Conservation (phyloP, 2,113 vertebrate genomes). For the Saguinus imperator region DNA sequence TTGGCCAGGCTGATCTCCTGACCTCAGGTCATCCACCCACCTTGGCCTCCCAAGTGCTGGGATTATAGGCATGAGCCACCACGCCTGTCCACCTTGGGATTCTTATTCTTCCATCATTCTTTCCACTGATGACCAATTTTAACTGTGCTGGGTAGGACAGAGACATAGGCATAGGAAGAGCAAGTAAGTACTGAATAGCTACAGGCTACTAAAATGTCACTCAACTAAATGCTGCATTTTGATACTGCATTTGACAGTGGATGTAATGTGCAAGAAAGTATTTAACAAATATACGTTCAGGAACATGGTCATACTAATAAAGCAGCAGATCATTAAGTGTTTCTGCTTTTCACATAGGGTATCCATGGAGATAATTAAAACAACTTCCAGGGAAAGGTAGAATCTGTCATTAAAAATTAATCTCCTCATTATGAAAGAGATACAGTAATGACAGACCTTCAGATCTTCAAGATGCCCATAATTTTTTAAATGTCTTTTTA, state of each 20-base stretch:
- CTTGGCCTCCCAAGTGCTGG: too few relatives aligned
- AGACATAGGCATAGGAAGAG: not conserved
- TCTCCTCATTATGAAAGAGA: conserved; percentile 27
- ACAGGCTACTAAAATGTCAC: not conserved
- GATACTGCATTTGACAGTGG: not conserved
- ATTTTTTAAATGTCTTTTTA: conserved; percentile 40
- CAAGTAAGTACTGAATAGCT: not conserved
- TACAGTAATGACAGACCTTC: not conserved
- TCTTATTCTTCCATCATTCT: not conserved
- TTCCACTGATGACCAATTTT: not conserved
- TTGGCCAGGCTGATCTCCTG: too few relatives aligned
- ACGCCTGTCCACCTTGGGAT: not conserved
- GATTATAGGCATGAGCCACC: too few relatives aligned
- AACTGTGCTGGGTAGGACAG: not conserved
- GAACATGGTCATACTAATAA: not conserved
- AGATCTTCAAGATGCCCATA: conserved; percentile 22
- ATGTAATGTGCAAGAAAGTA: not conserved
- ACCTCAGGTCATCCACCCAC: too few relatives aligned
- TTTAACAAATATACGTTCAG: not conserved
- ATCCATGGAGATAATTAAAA: not conserved
- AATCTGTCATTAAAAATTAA: conserved; percentile 32
- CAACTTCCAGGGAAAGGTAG: not conserved
- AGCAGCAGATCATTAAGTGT: not conserved
- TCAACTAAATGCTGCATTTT: not conserved
- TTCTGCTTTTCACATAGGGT: not conserved